Conservation (phyloP, 2,888 invertebrate species). For the Oxytorus armatus region DNA sequence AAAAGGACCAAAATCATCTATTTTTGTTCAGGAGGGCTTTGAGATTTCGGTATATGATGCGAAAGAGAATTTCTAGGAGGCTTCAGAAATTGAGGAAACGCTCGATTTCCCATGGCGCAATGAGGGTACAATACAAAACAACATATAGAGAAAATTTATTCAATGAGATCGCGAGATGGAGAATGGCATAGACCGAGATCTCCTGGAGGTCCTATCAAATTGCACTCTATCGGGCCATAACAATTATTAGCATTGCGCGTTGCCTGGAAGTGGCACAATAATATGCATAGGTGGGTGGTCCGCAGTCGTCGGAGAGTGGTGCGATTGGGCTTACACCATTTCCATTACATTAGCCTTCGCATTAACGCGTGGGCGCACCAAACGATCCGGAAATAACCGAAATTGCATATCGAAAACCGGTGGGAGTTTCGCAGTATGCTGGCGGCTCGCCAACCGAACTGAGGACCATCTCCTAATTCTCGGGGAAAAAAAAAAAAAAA, state of each 20-base stretch:
- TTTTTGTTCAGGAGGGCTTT: no score
- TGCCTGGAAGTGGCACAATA: conserved; percentile 79
- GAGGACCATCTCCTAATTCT: conserved; percentile 74
- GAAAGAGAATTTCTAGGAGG: conserved; percentile 54
- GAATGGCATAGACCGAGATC: conserved; percentile 50
- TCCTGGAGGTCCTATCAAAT: conserved; percentile 64
- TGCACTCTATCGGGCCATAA: conserved; percentile 78
- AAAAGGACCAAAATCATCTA: no score
- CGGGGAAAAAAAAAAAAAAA: conserved; percentile 1
- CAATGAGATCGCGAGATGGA: conserved; percentile 65
- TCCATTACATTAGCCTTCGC: conserved; percentile 81
- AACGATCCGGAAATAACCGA: conserved; percentile 81
- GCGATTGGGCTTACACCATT: conserved; percentile 75
- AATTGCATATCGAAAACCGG: conserved; percentile 80
- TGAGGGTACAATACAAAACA: conserved; percentile 19
- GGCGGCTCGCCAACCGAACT: conserved; percentile 68
- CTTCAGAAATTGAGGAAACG: background rate
- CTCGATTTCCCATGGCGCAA: conserved; percentile 19
- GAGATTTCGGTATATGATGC: no score
- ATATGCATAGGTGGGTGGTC: conserved; percentile 77
- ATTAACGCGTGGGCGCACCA: conserved; percentile 76
- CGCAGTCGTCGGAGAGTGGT: background rate
- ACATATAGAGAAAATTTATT: conserved; percentile 70
- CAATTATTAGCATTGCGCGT: conserved; percentile 79
- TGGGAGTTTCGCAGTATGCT: conserved; percentile 65